These are phyloP conservation scores for Heliothis peltigera DNA, from an alignment of 2,888 invertebrate genomes.

Conservation along the genomic window DNA sequence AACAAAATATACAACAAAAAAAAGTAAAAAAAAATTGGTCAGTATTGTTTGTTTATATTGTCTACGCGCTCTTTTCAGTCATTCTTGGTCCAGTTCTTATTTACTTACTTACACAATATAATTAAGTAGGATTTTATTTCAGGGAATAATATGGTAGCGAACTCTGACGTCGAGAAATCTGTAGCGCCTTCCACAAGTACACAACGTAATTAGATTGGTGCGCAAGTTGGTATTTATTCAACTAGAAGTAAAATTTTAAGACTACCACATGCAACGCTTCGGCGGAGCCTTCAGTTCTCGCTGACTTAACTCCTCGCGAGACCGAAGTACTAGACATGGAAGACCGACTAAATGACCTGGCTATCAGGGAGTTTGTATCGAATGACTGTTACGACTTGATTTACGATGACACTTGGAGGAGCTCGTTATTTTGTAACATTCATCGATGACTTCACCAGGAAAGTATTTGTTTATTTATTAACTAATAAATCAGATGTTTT, in stretches of 20 bases:
- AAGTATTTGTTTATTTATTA: too few relatives aligned
- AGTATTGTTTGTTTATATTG: too few relatives aligned
- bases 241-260: constrained; percentile 9
- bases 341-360: constrained; percentile 28
- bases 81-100: too few relatives aligned
- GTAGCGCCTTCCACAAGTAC: neutral
- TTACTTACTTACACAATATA: too few relatives aligned
- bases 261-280: constrained; percentile 10
- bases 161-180: neutral
- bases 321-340: constrained; percentile 4
- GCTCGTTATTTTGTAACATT: too few relatives aligned
- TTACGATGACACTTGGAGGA: too few relatives aligned
- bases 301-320: constrained; percentile 14
- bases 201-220: neutral
- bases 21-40: too few relatives aligned
- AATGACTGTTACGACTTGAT: constrained; percentile 24
- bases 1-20: too few relatives aligned
- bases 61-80: too few relatives aligned
- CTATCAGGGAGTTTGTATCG: constrained; percentile 19
- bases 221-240: constrained; percentile 6
- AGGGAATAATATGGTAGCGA: constrained; percentile 2
- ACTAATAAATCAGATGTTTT: too few relatives aligned
- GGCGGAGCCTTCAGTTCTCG: constrained; percentile 11
- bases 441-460: too few relatives aligned
- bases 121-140: neutral